phyloP scores from a whole-genome alignment of 2,888 invertebrate species.

The Chrysina gloriosa region DNA sequence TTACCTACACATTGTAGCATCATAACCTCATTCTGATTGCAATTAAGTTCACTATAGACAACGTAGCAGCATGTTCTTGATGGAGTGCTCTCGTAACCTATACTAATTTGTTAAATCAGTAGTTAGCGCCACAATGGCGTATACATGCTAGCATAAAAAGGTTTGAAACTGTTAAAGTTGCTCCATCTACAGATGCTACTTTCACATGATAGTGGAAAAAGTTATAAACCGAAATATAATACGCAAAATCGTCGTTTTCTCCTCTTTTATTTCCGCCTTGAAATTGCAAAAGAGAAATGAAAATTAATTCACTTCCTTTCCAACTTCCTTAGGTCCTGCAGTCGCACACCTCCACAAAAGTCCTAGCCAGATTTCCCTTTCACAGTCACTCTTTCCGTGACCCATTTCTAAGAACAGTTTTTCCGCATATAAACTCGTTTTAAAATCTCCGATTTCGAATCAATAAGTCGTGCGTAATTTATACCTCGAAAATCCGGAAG shows the following conservation, averaged over 20 bases:
- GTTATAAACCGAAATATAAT: constrained; percentile 13
- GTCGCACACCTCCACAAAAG: not conserved
- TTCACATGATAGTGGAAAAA: constrained; percentile 15
- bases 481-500: constrained; percentile 15
- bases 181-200: constrained; percentile 24
- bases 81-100: no score
- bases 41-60: no score
- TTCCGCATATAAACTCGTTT: constrained; percentile 13
- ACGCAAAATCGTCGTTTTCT: constrained; percentile 22
- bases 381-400: not conserved
- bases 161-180: no score
- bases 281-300: not conserved
- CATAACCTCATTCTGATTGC: no score
- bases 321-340: not conserved
- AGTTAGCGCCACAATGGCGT: no score
- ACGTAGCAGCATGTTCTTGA: no score
- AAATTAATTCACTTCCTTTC: constrained; percentile 37
- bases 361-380: constrained; percentile 11
- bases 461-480: constrained; percentile 34
- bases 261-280: not conserved
- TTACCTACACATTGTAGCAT: no score
- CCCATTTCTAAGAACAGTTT: constrained; percentile 13
- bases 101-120: no score
- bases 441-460: constrained; percentile 24
- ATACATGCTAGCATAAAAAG: no score